Conservation (phyloP, 1,140 invertebrate genomes). For the Lepidurus arcticus region DNA sequence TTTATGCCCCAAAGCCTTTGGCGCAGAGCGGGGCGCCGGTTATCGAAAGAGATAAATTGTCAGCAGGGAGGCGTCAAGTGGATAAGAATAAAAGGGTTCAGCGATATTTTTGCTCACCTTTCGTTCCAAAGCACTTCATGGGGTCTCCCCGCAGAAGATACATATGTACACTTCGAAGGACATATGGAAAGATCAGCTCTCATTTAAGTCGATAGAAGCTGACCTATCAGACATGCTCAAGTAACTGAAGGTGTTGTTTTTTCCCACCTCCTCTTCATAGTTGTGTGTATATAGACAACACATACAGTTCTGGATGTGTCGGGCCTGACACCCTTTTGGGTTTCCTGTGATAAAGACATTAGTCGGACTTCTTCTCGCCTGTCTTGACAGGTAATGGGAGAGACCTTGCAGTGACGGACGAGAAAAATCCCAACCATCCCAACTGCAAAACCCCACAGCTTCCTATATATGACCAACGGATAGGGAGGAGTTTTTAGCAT, state of each 20-base stretch:
- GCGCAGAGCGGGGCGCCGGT: slow-evolving; percentile 19
- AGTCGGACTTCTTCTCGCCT: slow-evolving; percentile 1
- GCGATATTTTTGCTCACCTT: slow-evolving; percentile 12
- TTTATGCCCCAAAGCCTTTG: slow-evolving; percentile 1
- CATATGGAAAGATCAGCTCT: background rate
- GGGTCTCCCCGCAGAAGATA: background rate
- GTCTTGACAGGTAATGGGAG: slow-evolving; percentile 6
- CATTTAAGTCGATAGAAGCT: too few relatives aligned
- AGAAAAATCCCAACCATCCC: background rate
- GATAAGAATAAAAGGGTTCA: slow-evolving; percentile 1
- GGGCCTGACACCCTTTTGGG: background rate
- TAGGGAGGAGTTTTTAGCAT: background rate
- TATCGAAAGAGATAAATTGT: slow-evolving; percentile 22
- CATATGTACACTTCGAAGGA: background rate
- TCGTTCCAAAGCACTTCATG: background rate
- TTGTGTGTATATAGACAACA: too few relatives aligned
- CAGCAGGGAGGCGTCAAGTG: slow-evolving; percentile 20
- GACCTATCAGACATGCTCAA: too few relatives aligned
- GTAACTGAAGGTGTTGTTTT: too few relatives aligned
- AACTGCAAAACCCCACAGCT: background rate
- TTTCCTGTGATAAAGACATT: slow-evolving; percentile 6
- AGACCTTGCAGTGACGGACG: slow-evolving; percentile 5
- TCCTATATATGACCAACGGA: background rate
- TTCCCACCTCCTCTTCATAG: too few relatives aligned
- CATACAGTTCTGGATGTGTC: too few relatives aligned